Base-by-base conservation (phyloP, 2,113 vertebrate species). In the Petroica traversi region DNA sequence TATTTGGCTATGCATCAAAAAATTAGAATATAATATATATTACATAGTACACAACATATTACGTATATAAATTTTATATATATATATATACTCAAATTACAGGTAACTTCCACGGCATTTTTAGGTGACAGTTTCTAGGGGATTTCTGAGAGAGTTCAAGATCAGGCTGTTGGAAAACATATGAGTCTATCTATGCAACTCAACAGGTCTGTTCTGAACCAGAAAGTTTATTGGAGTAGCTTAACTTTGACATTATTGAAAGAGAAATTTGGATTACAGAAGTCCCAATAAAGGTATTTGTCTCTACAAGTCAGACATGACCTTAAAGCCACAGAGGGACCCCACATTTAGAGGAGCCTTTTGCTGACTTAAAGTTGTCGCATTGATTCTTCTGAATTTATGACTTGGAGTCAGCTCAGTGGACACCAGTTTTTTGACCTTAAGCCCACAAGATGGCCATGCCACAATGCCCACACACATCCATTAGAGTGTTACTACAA, bases 161-260 rank as follows among this genome's bases (percentile, higher is more conserved):
- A 33, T 41, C 28, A 77, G 19, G 3, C 14, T 69, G 18, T 34
- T 88, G 26, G 12, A 88, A 45, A 58, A 93, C 26, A 66, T 4
- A 14, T 3, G 14, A 61, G 22, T 31, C 14, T 76, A 7, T 17
- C 6, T 41, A 11, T 31, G 6, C 0, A 1, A 24, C 16, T 28
- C 33, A 66, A 38, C 23, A 51, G 14, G 8, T 11, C 13, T 63
- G 2, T 25, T 69, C 24, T 66, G 38, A 23, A 74, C 78, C 69
- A 41, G 2, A 40, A 80, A 41, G 26, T 7, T 63, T 19, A 25
- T 64, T 87, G 17, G 7, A 64, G 20, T 12, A 64, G 7, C 2
- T 28, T 58, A 29, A 19, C 15, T 73, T 63, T 12, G 29, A 40
- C 31, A 14, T 51, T 18, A 34, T 5, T 71, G 19, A 59, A 69